Evolutionary conservation across 1,140 invertebrate genomes (phyloP).

Genomic region (Frieseomelitta varia): DNA sequence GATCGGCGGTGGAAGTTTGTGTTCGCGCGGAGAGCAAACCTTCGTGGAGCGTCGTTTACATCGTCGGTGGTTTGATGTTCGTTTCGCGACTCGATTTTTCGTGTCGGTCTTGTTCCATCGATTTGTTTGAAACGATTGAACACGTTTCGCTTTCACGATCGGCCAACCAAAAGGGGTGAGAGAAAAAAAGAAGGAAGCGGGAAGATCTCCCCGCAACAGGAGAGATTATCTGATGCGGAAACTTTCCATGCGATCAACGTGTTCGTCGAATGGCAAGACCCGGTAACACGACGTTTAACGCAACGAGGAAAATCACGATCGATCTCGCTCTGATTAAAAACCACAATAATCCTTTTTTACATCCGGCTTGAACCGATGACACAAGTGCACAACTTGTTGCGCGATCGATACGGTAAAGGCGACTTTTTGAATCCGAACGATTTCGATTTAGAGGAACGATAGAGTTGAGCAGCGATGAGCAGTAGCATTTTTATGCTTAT

Average conservation of each 20-base stretch:
- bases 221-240: neutral
- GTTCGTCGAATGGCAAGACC: neutral
- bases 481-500: neutral
- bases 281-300: neutral
- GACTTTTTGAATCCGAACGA: neutral
- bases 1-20: conserved; percentile 24
- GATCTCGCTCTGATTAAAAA: too few relatives aligned
- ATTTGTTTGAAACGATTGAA: neutral
- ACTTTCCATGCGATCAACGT: neutral
- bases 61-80: neutral
- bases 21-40: conserved; percentile 28
- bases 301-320: neutral
- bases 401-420: neutral
- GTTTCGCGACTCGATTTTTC: conserved; percentile 19
- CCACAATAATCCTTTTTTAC: neutral
- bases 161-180: neutral
- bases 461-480: neutral
- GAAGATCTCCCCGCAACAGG: neutral
- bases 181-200: neutral
- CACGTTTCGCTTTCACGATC: neutral
- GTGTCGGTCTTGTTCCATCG: conserved; percentile 21
- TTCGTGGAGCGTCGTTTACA: conserved; percentile 12
- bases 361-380: neutral
- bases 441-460: neutral
- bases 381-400: neutral